Percentiles rank a stretch among this genome's conserved stretches.
phyloP scores from a whole-genome alignment of 1,140 invertebrate genomes.

The Drosophila pseudoananassae region DNA sequence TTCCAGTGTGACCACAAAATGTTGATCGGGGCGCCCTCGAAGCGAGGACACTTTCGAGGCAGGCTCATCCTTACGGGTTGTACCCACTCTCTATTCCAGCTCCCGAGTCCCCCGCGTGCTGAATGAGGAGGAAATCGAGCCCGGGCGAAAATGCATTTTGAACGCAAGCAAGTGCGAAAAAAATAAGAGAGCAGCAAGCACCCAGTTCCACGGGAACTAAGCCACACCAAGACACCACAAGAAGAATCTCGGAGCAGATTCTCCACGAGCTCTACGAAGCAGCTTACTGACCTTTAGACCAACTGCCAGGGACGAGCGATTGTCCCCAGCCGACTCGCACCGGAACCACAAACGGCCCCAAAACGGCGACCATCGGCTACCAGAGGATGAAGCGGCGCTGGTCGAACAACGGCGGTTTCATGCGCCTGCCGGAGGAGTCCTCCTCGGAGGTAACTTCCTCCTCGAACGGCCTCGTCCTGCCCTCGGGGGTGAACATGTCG shows the following conservation, averaged over 20 bases:
- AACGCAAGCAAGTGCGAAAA: slow-evolving; percentile 78
- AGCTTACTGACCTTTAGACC: slow-evolving; percentile 9
- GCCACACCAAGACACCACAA: slow-evolving; percentile 7
- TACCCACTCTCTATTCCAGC: slow-evolving; percentile 60
- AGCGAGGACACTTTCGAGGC: slow-evolving; percentile 21
- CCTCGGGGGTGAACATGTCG: slow-evolving; percentile 87
- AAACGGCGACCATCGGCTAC: slow-evolving; percentile 76
- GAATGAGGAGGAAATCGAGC: slow-evolving; percentile 27
- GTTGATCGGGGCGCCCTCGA: slow-evolving; percentile 17
- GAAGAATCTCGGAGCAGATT: slow-evolving; percentile 3
- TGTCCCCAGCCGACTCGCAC: slow-evolving; percentile 32
- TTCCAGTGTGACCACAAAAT: slow-evolving; percentile 62
- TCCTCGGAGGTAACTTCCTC: slow-evolving; percentile 91
- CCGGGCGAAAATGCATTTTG: slow-evolving; percentile 74
- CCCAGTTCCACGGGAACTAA: background rate
- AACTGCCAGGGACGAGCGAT: slow-evolving; percentile 51
- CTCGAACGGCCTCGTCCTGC: slow-evolving; percentile 85
- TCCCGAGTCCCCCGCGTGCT: slow-evolving; percentile 34
- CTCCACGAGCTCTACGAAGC: background rate
- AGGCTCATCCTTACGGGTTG: slow-evolving; percentile 24
- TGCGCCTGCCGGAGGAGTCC: slow-evolving; percentile 89
- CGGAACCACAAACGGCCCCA: slow-evolving; percentile 58
- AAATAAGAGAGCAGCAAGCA: slow-evolving; percentile 58
- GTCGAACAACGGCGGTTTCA: slow-evolving; percentile 88
- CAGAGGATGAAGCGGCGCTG: slow-evolving; percentile 89